Evolutionary conservation across 2,113 vertebrate genomes (phyloP), one percentile per base, ranked within the genome.

Genomic region (Balaenoptera acutorostrata): DNA sequence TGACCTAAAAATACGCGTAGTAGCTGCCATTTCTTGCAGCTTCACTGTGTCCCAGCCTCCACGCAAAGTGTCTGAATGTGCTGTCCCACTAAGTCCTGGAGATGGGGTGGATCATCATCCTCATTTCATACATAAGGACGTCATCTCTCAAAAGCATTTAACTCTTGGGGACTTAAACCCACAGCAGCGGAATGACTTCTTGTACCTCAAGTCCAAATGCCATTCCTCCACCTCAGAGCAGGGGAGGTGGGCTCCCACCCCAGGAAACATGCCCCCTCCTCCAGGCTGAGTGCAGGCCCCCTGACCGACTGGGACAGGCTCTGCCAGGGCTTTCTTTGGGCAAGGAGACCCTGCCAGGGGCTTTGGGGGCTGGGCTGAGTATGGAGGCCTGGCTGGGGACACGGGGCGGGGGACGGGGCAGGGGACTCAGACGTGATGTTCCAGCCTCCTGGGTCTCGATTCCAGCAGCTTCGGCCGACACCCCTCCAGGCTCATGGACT

Each of bases 1-100:
- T 23, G 77, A n/a, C 64, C 69, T 23, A 17, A 57, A 29, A 33
- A 5, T 39, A 44, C 8, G 44, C 63, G 6, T 0, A 17, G 8
- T 1, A 27, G 36, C 69, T 49, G n/a, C 4, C 63, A 0, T 27
- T 31, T 14, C 71, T 17, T 15, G 17, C 39, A 21, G 39, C 15
- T 33, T 46, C 7, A 10, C 64, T 6, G 17, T 14, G 33, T 8
- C 9, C 46, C 71, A 39, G 59, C 31, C 74, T 69, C 80, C 36
- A 7, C 0, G 0, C 31, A 1, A 18, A 20, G 55, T 2, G 25
- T 84, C 18, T 27, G 12, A 8, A 12, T 17, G 13, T 0, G 8
- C 36, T 2, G 25, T 25, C 66, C 69, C 69, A 11, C 61, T 44
- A 33, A 72, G 13, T 6, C 69, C 69, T 0, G 5, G 75, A 77